Percentiles rank a stretch among this genome's conserved stretches.
These are phyloP conservation scores for Calameuta pallipes DNA, from an alignment of 2,888 invertebrate genomes.

Conservation along the genomic window DNA sequence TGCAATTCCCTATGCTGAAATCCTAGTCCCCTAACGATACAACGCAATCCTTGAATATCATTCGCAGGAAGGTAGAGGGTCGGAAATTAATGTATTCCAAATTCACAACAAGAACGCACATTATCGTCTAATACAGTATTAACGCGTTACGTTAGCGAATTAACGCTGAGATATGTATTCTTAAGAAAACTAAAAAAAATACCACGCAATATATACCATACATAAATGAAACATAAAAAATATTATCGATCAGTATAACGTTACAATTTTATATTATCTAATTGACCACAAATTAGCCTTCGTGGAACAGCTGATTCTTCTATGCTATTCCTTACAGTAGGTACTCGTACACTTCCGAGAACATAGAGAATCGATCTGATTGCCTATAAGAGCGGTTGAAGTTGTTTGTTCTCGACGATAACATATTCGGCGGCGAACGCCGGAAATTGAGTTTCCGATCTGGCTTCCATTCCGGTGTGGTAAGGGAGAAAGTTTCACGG, in stretches of 20 bases:
- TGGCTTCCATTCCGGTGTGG: constrained; percentile 23
- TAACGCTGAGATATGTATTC: not conserved
- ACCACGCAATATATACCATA: not conserved
- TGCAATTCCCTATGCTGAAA: not conserved
- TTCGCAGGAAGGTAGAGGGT: not conserved
- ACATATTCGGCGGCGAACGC: constrained; percentile 25
- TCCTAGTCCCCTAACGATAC: not conserved
- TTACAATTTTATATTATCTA: not conserved
- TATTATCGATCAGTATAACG: not conserved
- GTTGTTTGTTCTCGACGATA: constrained; percentile 28
- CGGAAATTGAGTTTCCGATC: constrained; percentile 35
- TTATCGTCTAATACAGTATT: not conserved
- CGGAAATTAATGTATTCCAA: not conserved
- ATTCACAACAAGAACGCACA: not conserved
- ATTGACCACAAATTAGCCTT: not conserved
- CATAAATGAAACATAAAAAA: not conserved
- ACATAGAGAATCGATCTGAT: not conserved
- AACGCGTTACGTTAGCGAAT: not conserved
- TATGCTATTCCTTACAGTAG: not conserved
- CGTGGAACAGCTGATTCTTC: not conserved
- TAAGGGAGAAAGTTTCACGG: constrained; percentile 16
- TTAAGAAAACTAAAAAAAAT: not conserved
- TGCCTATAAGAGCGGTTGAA: constrained; percentile 14
- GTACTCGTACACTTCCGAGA: not conserved
- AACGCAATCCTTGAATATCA: not conserved